Percentiles rank a stretch among this genome's conserved stretches.
Evolutionary conservation across 1,140 invertebrate genomes (phyloP).

Genomic region (Drosophila repletoides): DNA sequence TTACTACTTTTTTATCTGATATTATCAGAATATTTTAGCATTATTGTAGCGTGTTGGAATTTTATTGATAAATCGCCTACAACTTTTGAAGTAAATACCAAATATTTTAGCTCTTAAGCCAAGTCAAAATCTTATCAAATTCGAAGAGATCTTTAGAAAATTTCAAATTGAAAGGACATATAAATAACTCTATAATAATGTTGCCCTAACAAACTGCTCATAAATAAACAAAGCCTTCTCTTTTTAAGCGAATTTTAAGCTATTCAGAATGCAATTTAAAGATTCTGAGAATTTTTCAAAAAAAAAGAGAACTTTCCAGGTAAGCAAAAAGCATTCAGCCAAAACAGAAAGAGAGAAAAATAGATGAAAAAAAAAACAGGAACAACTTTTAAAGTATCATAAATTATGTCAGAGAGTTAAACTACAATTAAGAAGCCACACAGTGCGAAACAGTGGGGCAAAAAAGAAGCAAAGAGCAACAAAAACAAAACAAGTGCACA

Average conservation of each 20-base stretch:
- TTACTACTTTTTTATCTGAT: too few species aligned
- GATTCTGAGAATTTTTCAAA: slow-evolving; percentile 53
- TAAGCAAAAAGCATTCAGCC: slow-evolving; percentile 39
- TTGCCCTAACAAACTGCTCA: slow-evolving; percentile 23
- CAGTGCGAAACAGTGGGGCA: slow-evolving; percentile 3
- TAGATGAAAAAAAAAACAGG: slow-evolving; percentile 21
- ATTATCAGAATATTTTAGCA: too few species aligned
- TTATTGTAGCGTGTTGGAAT: too few species aligned
- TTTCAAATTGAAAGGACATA: not conserved
- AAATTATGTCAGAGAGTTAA: slow-evolving; percentile 73
- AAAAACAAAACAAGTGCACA: slow-evolving; percentile 6
- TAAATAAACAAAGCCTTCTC: slow-evolving; percentile 45
- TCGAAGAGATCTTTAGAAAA: slow-evolving; percentile 5
- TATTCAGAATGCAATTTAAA: slow-evolving; percentile 68
- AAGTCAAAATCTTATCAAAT: not conserved
- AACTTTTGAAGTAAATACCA: too few species aligned
- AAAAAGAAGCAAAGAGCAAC: not conserved
- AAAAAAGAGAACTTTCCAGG: slow-evolving; percentile 32
- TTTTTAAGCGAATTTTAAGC: slow-evolving; percentile 38
- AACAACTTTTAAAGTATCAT: slow-evolving; percentile 44
- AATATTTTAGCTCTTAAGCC: too few species aligned
- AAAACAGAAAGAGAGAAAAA: not conserved
- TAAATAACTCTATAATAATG: slow-evolving; percentile 28
- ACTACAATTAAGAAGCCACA: slow-evolving; percentile 71
- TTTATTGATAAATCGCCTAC: too few species aligned